Base-by-base conservation (phyloP, 2,888 invertebrate species). In the Parnassius apollo region DNA sequence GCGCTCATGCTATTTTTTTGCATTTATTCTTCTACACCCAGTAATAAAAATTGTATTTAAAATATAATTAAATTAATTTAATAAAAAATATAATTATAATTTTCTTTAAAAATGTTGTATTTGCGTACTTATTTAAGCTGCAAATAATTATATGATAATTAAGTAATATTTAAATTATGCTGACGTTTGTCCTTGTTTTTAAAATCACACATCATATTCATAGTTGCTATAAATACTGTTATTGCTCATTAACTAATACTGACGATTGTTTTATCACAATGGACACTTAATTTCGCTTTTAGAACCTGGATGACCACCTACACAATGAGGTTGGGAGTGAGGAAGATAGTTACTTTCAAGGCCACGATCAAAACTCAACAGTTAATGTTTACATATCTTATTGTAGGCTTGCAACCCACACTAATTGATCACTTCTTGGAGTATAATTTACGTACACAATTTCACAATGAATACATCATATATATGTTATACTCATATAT, bases 241-340 rank as follows among this genome's bases (percentile, higher is more conserved):
- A 56, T 56, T 51, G 46, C 44, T 56, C 55, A 55, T 52, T 63
- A 59, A 48, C 18, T 13, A 11, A 10, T 35, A 13, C 13, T 63
- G 13, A 42, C 55, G 10, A 63, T 63, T 63, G 62, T 51, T 53
- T 42, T 25, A 42, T 56, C n/a, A 63, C 63, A 63, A 63, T 63
- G 54, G 63, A 56, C 42, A 63, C 63, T 63, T 59, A 50, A 55
- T 56, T 48, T 51, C 46, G 25, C 59, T 46, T 58, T 59, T 56
- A 56, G 12, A 22, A 42, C 22, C 42, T 45, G 54, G 54, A 55
- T 49, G 25, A 58, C 13, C 13, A 54, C 45, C 45, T 11, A 50
- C 50, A 59, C 59, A 63, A 63, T 59, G 42, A 46, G 49, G 18
- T 8, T 13, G 49, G 54, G 50, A 54, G 58, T 62, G 50, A 62